Evolutionary conservation across 2,113 vertebrate genomes (phyloP), one percentile per base, ranked within the genome.

Genomic region (Leucopsar rothschildi): DNA sequence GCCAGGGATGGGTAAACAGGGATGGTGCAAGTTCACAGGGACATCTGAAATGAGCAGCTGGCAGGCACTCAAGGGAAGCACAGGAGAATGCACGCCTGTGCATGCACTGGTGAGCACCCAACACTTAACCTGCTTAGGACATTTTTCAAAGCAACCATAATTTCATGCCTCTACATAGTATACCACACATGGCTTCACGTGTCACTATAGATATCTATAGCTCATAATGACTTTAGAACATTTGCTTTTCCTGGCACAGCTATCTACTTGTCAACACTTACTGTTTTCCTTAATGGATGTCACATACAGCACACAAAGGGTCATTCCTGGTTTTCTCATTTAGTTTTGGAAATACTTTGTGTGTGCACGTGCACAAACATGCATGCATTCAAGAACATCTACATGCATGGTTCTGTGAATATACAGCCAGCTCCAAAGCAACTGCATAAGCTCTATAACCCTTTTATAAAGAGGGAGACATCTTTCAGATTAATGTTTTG

Each of bases 321-420:
- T 87, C 60, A 76, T 61, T 71, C 20, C 10, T 18, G 17, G 22
- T 15, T 69, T 76, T 78, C 61, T 68, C 23, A 77, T n/a, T 68
- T 64, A 57, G 59, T 85, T 44, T 45, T 18, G 2, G 33, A 76
- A 71, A 24, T 22, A 31, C 8, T 64, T 2, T 23, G 4, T 25
- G 10, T 53, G 15, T n/a, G 14, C 55, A 50, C 0, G 1, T 13
- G 8, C 37, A 75, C 1, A 5, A 82, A 69, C 52, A 35, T 4
- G 18, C 3, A 44, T 4, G 37, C 68, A 66, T 50, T 42, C 31
- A 57, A 61, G 33, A 76, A 56, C 8, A 40, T 44, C 55, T 60
- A 68, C 21, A 7, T 49, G 11, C 13, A 15, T 5, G 7, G 13
- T 25, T 70, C 27, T 80, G 17, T 70, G 89, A 87, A 56, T 7